Conservation (phyloP, 2,888 invertebrate genomes). For the Acanthoscelides obtectus region DNA sequence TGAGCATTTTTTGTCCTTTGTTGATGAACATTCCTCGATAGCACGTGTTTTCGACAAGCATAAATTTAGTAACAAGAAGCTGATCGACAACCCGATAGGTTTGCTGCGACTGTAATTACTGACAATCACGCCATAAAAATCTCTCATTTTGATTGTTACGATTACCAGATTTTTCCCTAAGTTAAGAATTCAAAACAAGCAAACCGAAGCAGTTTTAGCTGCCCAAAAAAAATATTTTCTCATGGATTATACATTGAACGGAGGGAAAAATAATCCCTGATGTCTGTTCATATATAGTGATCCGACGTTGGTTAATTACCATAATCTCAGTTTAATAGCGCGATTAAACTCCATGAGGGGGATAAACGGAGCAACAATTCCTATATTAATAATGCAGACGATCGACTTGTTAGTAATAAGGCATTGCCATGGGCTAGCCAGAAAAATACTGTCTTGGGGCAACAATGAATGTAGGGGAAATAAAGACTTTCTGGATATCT, state of each 20-base stretch:
- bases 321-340: slow-evolving; percentile 17
- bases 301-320: slow-evolving; percentile 15
- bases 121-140: no score
- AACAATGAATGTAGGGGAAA: no score
- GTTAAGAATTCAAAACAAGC: neutral
- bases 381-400: slow-evolving; percentile 10
- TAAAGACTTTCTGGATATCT: no score
- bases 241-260: neutral
- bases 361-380: neutral
- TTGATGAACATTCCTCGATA: no score
- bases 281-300: neutral
- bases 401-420: slow-evolving; percentile 3
- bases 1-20: no score
- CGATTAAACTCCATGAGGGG: slow-evolving; percentile 10
- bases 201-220: neutral
- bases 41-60: no score
- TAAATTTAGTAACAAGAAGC: no score
- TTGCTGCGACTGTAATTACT: no score
- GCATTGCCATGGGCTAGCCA: neutral
- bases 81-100: no score
- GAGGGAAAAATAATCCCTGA: neutral
- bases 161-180: no score
- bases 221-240: neutral
- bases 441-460: slow-evolving; percentile 1
- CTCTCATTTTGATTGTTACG: no score